Evolutionary conservation across 2,888 invertebrate species (phyloP).

Genomic region (Eilema griseolum): DNA sequence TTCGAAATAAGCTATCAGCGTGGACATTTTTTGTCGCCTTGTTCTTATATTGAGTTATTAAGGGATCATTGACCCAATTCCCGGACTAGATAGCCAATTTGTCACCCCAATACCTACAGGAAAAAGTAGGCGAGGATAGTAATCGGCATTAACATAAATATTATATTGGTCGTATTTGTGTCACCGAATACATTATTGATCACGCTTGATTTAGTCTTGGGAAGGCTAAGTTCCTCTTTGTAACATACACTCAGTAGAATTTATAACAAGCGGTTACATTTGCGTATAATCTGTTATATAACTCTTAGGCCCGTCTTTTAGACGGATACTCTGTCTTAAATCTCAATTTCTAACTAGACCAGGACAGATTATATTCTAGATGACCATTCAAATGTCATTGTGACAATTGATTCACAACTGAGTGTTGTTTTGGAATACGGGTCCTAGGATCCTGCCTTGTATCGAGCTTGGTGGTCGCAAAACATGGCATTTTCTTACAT

Average conservation of each 20-base stretch:
- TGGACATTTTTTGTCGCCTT: neutral
- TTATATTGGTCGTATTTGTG: neutral
- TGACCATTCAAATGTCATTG: too few relatives aligned
- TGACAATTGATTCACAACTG: too few relatives aligned
- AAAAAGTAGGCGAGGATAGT: neutral
- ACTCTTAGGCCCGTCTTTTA: too few relatives aligned
- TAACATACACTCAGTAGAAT: neutral
- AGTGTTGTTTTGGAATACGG: too few relatives aligned
- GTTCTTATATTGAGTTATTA: conserved; percentile 5
- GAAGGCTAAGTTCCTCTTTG: neutral
- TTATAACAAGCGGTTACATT: neutral
- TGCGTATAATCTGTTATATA: neutral
- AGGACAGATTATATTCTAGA: too few relatives aligned
- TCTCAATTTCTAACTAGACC: too few relatives aligned
- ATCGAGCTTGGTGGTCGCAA: too few relatives aligned
- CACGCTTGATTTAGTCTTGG: neutral
- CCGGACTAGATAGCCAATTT: neutral
- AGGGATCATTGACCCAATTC: conserved; percentile 5
- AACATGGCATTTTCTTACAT: too few relatives aligned
- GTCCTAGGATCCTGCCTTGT: too few relatives aligned
- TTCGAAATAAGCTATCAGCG: neutral
- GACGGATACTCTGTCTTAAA: too few relatives aligned
- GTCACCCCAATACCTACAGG: neutral
- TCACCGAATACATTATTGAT: neutral
- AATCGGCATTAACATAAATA: neutral